A percentile compares a stretch with the other conserved stretches of the same genome.
These are phyloP conservation scores for Rotaria macrura DNA, from an alignment of 2,888 invertebrate genomes.

Conservation along the genomic window DNA sequence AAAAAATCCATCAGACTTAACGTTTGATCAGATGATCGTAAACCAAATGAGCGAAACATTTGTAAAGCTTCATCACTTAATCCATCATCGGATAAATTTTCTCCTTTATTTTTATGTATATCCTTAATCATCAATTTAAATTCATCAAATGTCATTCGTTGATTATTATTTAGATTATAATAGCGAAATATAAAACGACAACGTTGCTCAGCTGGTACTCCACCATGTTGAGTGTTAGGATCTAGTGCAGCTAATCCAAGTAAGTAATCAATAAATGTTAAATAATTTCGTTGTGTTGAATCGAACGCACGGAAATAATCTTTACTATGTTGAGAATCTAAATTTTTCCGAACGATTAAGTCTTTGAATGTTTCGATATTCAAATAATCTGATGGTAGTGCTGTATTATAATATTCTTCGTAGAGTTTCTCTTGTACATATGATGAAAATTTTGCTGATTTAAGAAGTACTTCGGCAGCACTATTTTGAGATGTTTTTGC, in stretches of 20 bases:
- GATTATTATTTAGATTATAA: constrained; percentile 42
- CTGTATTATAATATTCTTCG: neutral
- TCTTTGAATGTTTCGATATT: neutral
- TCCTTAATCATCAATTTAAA: constrained; percentile 49
- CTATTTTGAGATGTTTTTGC: neutral
- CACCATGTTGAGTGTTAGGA: constrained; percentile 59
- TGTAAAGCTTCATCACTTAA: neutral
- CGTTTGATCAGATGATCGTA: constrained; percentile 8
- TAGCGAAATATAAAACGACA: constrained; percentile 64
- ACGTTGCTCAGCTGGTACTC: constrained; percentile 59
- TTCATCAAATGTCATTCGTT: constrained; percentile 54
- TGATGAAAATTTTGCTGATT: neutral
- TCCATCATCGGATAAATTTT: neutral
- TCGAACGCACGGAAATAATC: constrained; percentile 17
- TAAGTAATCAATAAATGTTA: constrained; percentile 40
- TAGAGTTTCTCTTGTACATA: neutral
- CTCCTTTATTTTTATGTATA: neutral
- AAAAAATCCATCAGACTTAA: constrained; percentile 55
- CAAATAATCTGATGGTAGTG: neutral
- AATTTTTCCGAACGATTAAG: neutral
- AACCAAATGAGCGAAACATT: constrained; percentile 25
- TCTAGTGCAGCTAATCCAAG: constrained; percentile 60
- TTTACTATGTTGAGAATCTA: neutral
- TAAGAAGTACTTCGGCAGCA: neutral
- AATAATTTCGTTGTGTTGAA: constrained; percentile 11